Percentiles rank a stretch among this genome's conserved stretches.
Evolutionary conservation across 2,888 invertebrate species (phyloP).

Genomic region (Enchytraeus crypticus): DNA sequence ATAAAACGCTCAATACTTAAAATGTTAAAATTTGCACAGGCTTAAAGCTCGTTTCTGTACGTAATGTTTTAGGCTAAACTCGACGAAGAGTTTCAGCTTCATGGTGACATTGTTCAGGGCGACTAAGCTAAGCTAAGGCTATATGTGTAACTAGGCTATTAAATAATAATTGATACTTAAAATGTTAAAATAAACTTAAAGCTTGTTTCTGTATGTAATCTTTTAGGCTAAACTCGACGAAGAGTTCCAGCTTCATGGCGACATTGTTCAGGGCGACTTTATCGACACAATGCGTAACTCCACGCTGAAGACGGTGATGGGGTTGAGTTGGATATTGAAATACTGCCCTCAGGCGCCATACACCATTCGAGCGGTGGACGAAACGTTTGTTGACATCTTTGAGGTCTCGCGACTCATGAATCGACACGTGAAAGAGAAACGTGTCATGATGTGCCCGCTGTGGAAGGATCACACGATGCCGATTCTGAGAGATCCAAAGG

Average conservation of each 20-base stretch:
- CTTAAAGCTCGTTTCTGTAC: no score
- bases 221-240: conserved; percentile 20
- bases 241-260: conserved; percentile 26
- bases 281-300: conserved; percentile 30
- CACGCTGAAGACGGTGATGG: conserved; percentile 32
- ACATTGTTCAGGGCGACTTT: conserved; percentile 33
- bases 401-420: conserved; percentile 17
- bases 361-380: conserved; percentile 32
- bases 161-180: no score
- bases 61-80: conserved; percentile 24
- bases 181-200: no score
- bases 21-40: no score
- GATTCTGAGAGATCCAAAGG: conserved; percentile 25
- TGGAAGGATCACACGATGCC: conserved; percentile 29
- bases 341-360: conserved; percentile 28
- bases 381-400: conserved; percentile 31
- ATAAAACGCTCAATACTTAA: no score
- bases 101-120: conserved; percentile 32
- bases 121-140: no score
- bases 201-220: no score
- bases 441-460: conserved; percentile 21
- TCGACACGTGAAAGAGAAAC: neutral
- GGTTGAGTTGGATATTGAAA: conserved; percentile 30
- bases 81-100: conserved; percentile 21
- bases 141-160: no score